Evolutionary conservation across 2,797 vertebrate genomes (phyloP), one percentile per base, ranked within the genome.

Genomic region (Holocentrus rufus): DNA sequence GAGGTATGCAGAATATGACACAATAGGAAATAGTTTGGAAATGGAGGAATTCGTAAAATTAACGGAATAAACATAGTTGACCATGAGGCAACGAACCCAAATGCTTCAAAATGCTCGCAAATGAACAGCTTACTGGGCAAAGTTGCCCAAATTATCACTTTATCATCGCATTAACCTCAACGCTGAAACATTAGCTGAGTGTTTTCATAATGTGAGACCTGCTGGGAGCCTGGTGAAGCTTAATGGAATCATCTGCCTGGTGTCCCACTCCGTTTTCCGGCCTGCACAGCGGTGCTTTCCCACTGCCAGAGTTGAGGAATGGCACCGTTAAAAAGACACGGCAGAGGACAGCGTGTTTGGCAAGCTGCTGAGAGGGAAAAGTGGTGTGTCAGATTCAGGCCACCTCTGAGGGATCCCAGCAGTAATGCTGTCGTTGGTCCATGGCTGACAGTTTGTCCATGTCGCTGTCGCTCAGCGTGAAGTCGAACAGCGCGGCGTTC

Each of bases 401-500:
- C 44, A 96, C 93, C 1, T 68, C 46, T 8, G 91, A 87, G 0
- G 95, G 86, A 73, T 96, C 92, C 95, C 92, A 94, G 84, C 94
- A 95, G 70, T 90, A 95, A 23, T 62, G 94, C 11, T 89, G 85
- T 2, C 88, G 90, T 55, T 89, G 91, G 80, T 95, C 93, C 85
- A 95, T 76, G 44, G 76, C 71, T 0, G 79, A 90, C 67, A 96
- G 82, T 25, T 55, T 82, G 44, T 84, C 86, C 92, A 95, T 91
- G 73, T 95, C 90, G 0, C 72, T 1, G 11, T 89, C 77, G 7
- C 80, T 88, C 55, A 96, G 85, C 13, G 87, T 77, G 73, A 96
- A 96, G 77, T 93, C 92, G 86, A 95, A 95, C 47, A 96, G 62
- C 25, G 10, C 39, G 0, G 69, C 69, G 10, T 96, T 96, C 14